phyloP scores from a whole-genome alignment of 2,888 invertebrate species.

The Pinctada fucata region DNA sequence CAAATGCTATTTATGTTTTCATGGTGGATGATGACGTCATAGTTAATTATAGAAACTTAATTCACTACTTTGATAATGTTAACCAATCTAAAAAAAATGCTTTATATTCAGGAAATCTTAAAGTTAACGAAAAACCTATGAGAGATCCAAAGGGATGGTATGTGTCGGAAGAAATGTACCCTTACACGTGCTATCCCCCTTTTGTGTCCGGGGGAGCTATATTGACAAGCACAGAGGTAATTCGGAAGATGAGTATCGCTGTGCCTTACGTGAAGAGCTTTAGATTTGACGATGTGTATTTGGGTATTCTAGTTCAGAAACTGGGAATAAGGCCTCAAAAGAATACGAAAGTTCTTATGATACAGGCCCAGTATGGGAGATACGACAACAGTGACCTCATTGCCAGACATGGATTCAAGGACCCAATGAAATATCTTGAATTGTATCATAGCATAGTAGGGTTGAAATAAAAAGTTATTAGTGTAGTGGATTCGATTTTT shows the following conservation, averaged over 20 bases:
- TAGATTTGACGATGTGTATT: slow-evolving; percentile 5
- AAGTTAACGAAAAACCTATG: not conserved
- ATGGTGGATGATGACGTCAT: slow-evolving; percentile 13
- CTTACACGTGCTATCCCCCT: slow-evolving; percentile 2
- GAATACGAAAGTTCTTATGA: not conserved
- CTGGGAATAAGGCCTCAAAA: not conserved
- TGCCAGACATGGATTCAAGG: too few relatives aligned
- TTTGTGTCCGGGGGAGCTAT: slow-evolving; percentile 13
- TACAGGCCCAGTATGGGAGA: too few relatives aligned
- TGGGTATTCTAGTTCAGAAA: slow-evolving; percentile 4
- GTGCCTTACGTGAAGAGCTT: slow-evolving; percentile 10
- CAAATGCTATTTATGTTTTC: not conserved
- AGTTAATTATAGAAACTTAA: slow-evolving; percentile 4
- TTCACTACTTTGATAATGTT: not conserved
- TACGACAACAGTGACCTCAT: too few relatives aligned
- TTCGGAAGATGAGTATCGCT: not conserved
- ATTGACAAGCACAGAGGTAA: not conserved
- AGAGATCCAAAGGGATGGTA: slow-evolving; percentile 1
- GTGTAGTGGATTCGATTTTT: too few relatives aligned
- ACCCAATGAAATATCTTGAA: too few relatives aligned
- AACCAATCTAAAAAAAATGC: not conserved
- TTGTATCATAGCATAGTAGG: too few relatives aligned
- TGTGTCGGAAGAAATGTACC: not conserved
- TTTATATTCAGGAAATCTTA: slow-evolving; percentile 1
- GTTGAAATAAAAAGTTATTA: too few relatives aligned